phyloP scores from a whole-genome alignment of 2,113 vertebrate genomes.

The Orycteropus afer region DNA sequence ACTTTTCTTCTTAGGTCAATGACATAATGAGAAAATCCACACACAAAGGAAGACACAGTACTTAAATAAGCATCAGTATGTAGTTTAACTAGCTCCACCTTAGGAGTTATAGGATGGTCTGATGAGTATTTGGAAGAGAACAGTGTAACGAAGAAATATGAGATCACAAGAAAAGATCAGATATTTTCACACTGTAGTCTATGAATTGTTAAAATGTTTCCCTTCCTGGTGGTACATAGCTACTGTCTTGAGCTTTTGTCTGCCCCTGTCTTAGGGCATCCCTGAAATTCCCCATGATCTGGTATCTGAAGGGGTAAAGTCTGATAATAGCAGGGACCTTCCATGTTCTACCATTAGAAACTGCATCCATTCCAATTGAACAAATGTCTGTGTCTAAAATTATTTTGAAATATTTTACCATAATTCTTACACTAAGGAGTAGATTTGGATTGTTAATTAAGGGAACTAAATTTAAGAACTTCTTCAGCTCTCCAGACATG shows the following conservation, averaged over 20 bases:
- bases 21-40: not conserved
- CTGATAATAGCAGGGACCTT: not conserved
- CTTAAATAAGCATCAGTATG: not conserved
- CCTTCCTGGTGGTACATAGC: not conserved
- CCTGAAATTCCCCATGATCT: not conserved
- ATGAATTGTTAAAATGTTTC: not conserved
- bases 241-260: not conserved
- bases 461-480: not conserved
- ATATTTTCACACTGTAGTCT: not conserved
- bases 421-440: not conserved
- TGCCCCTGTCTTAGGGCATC: not conserved
- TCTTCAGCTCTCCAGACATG: not conserved
- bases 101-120: not conserved
- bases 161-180: not conserved
- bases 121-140: not conserved
- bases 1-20: not conserved
- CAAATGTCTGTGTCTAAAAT: not conserved
- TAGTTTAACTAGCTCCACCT: not conserved
- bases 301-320: not conserved
- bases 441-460: not conserved
- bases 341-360: not conserved
- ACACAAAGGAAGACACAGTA: not conserved
- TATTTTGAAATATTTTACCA: not conserved
- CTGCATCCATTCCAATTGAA: not conserved
- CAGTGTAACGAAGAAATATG: not conserved